phyloP scores from a whole-genome alignment of 2,888 invertebrate genomes.

The Erebia ligea region DNA sequence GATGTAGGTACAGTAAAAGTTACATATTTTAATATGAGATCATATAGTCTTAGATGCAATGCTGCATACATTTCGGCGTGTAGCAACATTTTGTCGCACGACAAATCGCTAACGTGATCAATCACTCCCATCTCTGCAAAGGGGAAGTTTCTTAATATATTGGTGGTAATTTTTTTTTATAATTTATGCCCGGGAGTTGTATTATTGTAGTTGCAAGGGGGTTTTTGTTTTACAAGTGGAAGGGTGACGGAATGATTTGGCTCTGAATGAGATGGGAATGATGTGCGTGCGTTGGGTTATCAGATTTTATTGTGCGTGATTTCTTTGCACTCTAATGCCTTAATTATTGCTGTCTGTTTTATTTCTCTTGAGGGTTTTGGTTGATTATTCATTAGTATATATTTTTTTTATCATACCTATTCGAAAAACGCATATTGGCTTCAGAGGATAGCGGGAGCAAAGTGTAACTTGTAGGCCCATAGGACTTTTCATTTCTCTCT shows the following conservation, averaged over 20 bases:
- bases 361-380: not conserved
- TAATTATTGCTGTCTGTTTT: not conserved
- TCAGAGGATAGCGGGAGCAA: too few species aligned
- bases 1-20: too few species aligned
- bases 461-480: too few species aligned
- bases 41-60: not conserved
- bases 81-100: conserved; percentile 20
- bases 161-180: conserved; percentile 43
- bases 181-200: conserved; percentile 40
- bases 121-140: conserved; percentile 18
- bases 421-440: too few species aligned
- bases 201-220: conserved; percentile 45
- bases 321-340: not conserved
- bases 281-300: conserved; percentile 17
- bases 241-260: conserved; percentile 37
- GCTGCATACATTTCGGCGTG: not conserved
- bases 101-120: not conserved
- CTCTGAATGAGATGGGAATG: conserved; percentile 11
- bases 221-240: conserved; percentile 43
- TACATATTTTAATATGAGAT: too few species aligned
- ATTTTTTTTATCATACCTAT: too few species aligned
- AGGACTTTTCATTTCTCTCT: too few species aligned
- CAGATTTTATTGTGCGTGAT: conserved; percentile 6
- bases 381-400: too few species aligned
- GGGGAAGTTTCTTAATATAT: conserved; percentile 38